These are phyloP conservation scores for Protaetia brevitarsis DNA, from an alignment of 1,140 invertebrate species.

Conservation along the genomic window DNA sequence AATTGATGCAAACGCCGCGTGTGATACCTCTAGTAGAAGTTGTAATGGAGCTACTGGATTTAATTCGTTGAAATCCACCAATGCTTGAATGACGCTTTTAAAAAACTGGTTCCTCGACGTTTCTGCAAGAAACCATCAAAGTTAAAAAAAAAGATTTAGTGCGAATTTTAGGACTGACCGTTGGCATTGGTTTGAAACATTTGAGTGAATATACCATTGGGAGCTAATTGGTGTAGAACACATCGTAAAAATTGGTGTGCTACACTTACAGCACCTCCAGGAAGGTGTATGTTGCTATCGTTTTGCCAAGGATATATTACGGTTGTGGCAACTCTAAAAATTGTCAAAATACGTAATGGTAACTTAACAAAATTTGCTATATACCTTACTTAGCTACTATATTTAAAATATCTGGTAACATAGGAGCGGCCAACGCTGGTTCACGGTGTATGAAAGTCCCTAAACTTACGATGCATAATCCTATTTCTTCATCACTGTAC, in stretches of 20 bases:
- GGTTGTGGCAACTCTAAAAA: constrained; percentile 64
- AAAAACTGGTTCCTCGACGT: constrained; percentile 77
- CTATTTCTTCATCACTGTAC: constrained; percentile 96
- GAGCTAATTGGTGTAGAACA: constrained; percentile 92
- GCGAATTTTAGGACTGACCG: constrained; percentile 52
- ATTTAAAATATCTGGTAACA: constrained; percentile 88
- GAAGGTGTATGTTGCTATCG: constrained; percentile 82
- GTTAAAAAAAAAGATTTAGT: constrained; percentile 9
- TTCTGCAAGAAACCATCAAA: constrained; percentile 54
- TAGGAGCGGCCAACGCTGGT: constrained; percentile 85
- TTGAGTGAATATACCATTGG: constrained; percentile 94
- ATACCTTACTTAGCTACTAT: constrained; percentile 74
- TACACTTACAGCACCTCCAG: constrained; percentile 86
- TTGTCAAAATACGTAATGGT: not conserved
- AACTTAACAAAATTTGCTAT: constrained; percentile 1
- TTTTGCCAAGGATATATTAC: constrained; percentile 87
- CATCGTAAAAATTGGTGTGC: constrained; percentile 96
- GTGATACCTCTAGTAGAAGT: constrained; percentile 76
- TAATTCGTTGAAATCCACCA: constrained; percentile 96
- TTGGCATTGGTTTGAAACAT: constrained; percentile 88
- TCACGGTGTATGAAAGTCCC: constrained; percentile 96
- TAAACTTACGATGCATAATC: constrained; percentile 88
- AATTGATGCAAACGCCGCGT: constrained; percentile 22
- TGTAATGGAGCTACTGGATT: constrained; percentile 93
- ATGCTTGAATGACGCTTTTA: constrained; percentile 85